These are phyloP conservation scores for Nysson spinosus DNA, from an alignment of 2,888 invertebrate species.

Conservation along the genomic window DNA sequence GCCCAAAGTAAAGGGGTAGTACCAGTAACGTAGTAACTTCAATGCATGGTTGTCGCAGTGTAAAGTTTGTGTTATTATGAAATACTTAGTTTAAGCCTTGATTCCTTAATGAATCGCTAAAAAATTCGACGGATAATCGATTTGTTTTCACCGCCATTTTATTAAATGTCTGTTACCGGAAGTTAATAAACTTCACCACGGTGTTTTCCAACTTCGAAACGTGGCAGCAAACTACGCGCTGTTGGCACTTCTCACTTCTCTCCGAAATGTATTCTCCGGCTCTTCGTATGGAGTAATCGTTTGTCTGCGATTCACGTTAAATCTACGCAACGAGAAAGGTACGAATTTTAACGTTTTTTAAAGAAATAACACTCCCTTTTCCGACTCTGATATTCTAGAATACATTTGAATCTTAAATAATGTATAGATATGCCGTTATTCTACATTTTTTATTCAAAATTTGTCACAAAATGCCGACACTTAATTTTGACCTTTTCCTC, in stretches of 20 bases:
- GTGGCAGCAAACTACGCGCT: conserved; percentile 68
- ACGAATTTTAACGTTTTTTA: conserved; percentile 1
- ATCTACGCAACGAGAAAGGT: conserved; percentile 11
- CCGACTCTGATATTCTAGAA: too few species aligned
- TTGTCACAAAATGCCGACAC: too few species aligned
- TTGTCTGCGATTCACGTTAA: conserved; percentile 28
- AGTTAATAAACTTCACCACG: conserved; percentile 51
- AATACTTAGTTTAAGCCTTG: background rate
- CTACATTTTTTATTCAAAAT: too few species aligned
- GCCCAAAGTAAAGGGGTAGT: too few species aligned
- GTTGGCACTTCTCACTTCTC: conserved; percentile 66
- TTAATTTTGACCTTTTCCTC: too few species aligned
- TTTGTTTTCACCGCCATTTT: conserved; percentile 50
- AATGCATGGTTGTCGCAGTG: too few species aligned
- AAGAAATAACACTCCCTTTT: too few species aligned
- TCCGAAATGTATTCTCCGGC: conserved; percentile 39
- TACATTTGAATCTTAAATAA: too few species aligned
- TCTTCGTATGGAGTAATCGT: conserved; percentile 30
- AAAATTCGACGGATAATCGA: background rate
- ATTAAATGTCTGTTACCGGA: conserved; percentile 54
- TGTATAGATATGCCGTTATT: too few species aligned
- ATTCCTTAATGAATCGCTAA: background rate
- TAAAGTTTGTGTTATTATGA: background rate
- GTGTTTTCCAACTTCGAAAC: conserved; percentile 62
- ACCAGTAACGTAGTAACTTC: too few species aligned